Evolutionary conservation across 2,113 vertebrate species (phyloP), one percentile per base, ranked within the genome.

Genomic region (Ornithorhynchus anatinus): DNA sequence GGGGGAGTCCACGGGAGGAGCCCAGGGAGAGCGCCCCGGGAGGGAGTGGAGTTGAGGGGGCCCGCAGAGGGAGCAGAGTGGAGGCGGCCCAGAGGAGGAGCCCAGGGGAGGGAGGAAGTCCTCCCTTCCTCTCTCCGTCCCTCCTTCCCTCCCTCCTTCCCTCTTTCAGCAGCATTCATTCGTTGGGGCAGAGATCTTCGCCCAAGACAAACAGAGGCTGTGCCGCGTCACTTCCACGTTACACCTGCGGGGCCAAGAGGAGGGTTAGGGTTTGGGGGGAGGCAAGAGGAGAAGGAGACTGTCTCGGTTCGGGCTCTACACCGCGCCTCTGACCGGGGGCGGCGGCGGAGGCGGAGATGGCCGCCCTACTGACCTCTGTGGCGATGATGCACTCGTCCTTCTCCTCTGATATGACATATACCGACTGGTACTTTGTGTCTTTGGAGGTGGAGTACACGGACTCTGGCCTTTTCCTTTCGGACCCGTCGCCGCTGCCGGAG

Each of bases 371-470:
- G 79, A 99, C 98, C 97, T 99, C 98, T 78, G 98, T 99, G 76
- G 98, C 98, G 52, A 99, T 97, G 85, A 99, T 96, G 77, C 98
- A 99, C 89, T 99, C 98, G 0, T 99, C 96, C 86, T 98, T 97
- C 83, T 96, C 96, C 85, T 98, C 96, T 43, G 97, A 99, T 87
- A 99, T 95, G 87, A 99, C 96, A 57, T 95, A 99, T 84, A 99
- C 95, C 8, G 98, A 99, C 94, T 99, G 98, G 94, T 99, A 99
- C 92, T 98, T 98, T 68, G 95, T 96, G 91, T 97, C 96, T 72
- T 95, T 98, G 74, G 96, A 92, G 72, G 92, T 22, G 66, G 91
- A 87, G 80, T 91, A 92, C 64, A 86, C 74, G 19, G 96, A 94
- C 58, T 96, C 95, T 20, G 89, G 91, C 84, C 90, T 89, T 82